These are phyloP conservation scores for Phyllotreta striolata DNA, from an alignment of 2,888 invertebrate species.

Conservation along the genomic window DNA sequence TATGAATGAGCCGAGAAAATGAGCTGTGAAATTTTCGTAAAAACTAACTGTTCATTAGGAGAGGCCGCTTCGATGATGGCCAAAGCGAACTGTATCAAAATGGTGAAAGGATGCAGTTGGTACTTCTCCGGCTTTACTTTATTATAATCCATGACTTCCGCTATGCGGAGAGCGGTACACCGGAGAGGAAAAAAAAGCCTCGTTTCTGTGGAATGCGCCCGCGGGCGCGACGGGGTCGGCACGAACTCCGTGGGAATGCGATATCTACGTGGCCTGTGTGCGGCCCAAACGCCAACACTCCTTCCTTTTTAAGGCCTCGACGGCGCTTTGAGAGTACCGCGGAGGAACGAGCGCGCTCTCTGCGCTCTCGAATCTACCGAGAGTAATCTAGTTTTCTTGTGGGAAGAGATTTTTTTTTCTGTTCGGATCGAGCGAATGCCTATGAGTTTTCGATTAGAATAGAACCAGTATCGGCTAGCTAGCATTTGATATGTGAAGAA, in stretches of 20 bases:
- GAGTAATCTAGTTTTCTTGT: slow-evolving; percentile 9
- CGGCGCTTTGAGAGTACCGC: slow-evolving; percentile 33
- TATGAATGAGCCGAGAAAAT: slow-evolving; percentile 31
- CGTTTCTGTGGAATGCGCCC: slow-evolving; percentile 41
- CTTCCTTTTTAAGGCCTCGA: slow-evolving; percentile 28
- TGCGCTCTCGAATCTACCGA: slow-evolving; percentile 9
- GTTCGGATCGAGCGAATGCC: too few relatives aligned
- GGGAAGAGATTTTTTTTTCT: neutral
- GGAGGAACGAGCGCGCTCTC: slow-evolving; percentile 24
- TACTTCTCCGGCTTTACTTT: slow-evolving; percentile 26
- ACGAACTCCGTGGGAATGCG: slow-evolving; percentile 43
- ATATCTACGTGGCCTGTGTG: slow-evolving; percentile 23
- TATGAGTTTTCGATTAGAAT: too few relatives aligned
- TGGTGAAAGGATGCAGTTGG: too few relatives aligned
- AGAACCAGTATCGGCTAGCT: too few relatives aligned
- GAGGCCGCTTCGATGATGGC: neutral
- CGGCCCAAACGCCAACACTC: slow-evolving; percentile 30
- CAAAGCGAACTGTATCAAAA: too few relatives aligned
- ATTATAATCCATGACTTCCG: slow-evolving; percentile 43
- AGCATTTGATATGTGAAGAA: too few relatives aligned
- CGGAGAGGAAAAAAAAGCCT: slow-evolving; percentile 31
- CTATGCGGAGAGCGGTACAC: slow-evolving; percentile 34
- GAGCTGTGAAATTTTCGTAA: slow-evolving; percentile 8
- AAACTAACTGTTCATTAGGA: slow-evolving; percentile 12
- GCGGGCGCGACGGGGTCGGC: slow-evolving; percentile 38